These are phyloP conservation scores for Lysandra bellargus DNA, from an alignment of 2,888 invertebrate genomes.

Conservation along the genomic window DNA sequence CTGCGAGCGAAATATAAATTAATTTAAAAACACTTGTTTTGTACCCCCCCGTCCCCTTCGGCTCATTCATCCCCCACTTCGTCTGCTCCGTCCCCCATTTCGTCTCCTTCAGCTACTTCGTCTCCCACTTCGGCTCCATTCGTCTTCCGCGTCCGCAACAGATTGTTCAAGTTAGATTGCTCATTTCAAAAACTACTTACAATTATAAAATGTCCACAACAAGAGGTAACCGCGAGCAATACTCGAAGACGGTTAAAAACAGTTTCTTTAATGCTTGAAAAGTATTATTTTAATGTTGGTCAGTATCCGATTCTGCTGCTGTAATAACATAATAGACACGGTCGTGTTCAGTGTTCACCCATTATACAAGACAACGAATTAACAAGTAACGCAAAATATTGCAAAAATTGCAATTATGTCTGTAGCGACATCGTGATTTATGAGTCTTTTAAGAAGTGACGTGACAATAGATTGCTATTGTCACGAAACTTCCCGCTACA, in stretches of 20 bases:
- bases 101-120: not conserved
- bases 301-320: no score
- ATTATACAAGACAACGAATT: no score
- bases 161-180: not conserved
- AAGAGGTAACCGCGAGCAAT: not conserved
- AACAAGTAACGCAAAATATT: no score
- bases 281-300: no score
- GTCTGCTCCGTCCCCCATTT: not conserved
- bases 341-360: no score
- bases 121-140: not conserved
- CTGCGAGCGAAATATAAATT: constrained; percentile 21
- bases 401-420: no score
- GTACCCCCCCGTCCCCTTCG: not conserved
- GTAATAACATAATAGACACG: no score
- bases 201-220: not conserved
- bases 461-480: no score
- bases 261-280: not conserved
- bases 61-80: not conserved
- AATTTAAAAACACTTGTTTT: constrained; percentile 20
- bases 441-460: no score
- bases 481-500: no score
- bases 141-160: not conserved
- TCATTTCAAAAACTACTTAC: constrained; percentile 10
- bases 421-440: no score
- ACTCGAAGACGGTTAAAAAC: not conserved